Conservation (phyloP, 2,113 vertebrate genomes). For the Mesoclemmys tuberculata region DNA sequence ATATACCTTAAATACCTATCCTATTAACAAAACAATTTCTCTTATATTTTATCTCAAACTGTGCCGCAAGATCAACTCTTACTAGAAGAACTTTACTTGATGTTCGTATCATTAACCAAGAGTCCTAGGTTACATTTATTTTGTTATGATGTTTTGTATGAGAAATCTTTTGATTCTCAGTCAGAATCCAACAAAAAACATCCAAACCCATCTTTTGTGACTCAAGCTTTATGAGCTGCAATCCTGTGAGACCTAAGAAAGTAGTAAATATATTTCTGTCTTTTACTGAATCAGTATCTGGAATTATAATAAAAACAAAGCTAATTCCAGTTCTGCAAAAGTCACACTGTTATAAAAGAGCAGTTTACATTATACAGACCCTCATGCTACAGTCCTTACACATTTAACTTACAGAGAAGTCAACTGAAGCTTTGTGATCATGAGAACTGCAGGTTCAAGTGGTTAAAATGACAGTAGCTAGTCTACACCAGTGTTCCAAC, state of each 20-base stretch:
- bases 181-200: background rate
- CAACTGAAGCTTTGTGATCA: background rate
- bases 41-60: slow-evolving; percentile 11
- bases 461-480: background rate
- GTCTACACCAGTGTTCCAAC: background rate
- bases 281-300: background rate
- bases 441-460: background rate
- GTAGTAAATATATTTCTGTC: background rate
- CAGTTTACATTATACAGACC: background rate
- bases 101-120: background rate
- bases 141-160: background rate
- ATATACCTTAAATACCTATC: background rate
- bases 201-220: background rate
- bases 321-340: background rate
- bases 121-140: background rate
- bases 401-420: background rate
- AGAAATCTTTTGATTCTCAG: background rate
- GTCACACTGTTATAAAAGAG: background rate
- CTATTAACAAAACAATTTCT: slow-evolving; percentile 34
- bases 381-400: background rate
- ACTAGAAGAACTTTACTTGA: background rate
- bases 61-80: background rate
- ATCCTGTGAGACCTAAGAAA: background rate
- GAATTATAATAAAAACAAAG: background rate
- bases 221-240: background rate